Evolutionary conservation across 2,113 vertebrate species (phyloP), one percentile per base, ranked within the genome.

Genomic region (Ceyx cyanopectus): DNA sequence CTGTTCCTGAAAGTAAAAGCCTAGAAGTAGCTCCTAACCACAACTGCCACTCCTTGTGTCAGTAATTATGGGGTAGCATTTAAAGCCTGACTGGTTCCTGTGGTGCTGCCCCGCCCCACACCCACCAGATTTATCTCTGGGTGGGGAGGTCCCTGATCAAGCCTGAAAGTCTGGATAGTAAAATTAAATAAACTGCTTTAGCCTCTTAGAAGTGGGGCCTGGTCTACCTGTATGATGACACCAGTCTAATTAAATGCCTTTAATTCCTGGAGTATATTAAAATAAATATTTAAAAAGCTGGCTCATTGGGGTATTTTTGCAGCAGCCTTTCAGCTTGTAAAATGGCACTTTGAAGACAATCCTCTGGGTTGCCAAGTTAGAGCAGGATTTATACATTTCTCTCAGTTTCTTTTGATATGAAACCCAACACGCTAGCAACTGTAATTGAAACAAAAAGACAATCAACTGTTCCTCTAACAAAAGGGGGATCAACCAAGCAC

Each of bases 51-150:
- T 41, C 3, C 17, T 7, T 30, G 37, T 8, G 2, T 2, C 10
- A 29, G 23, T 18, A 40, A 17, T 20, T 37, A 5, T 1, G 1
- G 37, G 12, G 0, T 5, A 17, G 2, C 4, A 2, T n/a, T 74
- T 41, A 76, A 61, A 63, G 80, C 76, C 73, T 18, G 85, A 29
- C 32, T 5, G 18, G 43, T 32, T 70, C 45, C 29, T 5, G 37
- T 5, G 41, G 8, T 50, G 48, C 0, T 10, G 24, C 29, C 45
- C 7, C 16, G 45, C 29, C 20, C 24, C 43, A 3, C 18, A 37
- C 22, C 10, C 22, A 12, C 12, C 13, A 3, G 15, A 6, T 48
- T 48, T 73, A 43, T 16, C 22, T 24, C 21, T 7, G 48, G 13
- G 26, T 73, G 32, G 65, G 37, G 78, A 78, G 43, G 12, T 62